These are phyloP conservation scores for Eupithecia abbreviata DNA, from an alignment of 2,888 invertebrate genomes.

Conservation along the genomic window DNA sequence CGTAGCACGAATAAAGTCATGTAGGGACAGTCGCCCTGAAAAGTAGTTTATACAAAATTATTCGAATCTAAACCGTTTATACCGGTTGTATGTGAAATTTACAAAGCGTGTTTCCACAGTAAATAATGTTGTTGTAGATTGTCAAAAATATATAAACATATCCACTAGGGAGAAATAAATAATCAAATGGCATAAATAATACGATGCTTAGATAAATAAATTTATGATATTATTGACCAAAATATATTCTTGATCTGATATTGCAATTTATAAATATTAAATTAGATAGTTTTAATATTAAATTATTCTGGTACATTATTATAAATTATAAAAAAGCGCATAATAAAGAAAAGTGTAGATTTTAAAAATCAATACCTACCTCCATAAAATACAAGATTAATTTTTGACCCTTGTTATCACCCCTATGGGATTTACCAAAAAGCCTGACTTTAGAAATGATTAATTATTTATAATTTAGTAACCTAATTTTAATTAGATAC, in stretches of 20 bases:
- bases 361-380: conserved; percentile 70
- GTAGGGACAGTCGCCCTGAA: background rate
- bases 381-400: conserved; percentile 64
- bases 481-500: conserved; percentile 19
- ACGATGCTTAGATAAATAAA: conserved; percentile 20
- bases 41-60: background rate
- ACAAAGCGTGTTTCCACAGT: background rate
- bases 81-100: background rate
- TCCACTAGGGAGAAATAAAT: background rate
- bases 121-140: background rate
- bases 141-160: background rate
- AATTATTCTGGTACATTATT: conserved; percentile 26
- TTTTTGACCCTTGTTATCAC: conserved; percentile 55
- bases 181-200: conserved; percentile 2
- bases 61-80: background rate
- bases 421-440: conserved; percentile 74
- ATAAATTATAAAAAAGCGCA: conserved; percentile 47
- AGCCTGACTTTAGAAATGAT: conserved; percentile 65
- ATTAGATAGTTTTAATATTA: conserved; percentile 32
- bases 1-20: background rate
- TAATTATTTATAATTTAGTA: conserved; percentile 25
- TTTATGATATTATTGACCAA: conserved; percentile 44
- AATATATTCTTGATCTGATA: conserved; percentile 49
- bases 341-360: conserved; percentile 60
- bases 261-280: conserved; percentile 31